Evolutionary conservation across 2,113 vertebrate genomes (phyloP).

Genomic region (Butorides virescens): DNA sequence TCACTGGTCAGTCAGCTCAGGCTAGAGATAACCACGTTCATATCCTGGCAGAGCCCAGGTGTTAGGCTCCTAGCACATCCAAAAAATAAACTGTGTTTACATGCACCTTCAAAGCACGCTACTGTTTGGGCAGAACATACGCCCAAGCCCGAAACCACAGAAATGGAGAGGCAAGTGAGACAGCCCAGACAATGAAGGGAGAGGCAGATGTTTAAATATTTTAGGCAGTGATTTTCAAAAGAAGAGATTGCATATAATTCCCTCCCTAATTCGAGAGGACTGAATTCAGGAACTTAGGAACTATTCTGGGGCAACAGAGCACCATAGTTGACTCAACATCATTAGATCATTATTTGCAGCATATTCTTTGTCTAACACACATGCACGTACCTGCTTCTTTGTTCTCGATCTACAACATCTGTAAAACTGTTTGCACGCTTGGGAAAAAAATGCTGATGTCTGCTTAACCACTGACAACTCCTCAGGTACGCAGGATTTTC

Average conservation of each 20-base stretch:
- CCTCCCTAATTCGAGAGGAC: not conserved
- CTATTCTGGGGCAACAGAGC: not conserved
- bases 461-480: slow-evolving; percentile 18
- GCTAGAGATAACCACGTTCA: not conserved
- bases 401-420: slow-evolving; percentile 38
- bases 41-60: not conserved
- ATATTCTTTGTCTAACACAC: slow-evolving; percentile 22
- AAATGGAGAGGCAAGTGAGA: not conserved
- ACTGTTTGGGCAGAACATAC: slow-evolving; percentile 14
- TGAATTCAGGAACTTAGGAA: not conserved
- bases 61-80: not conserved
- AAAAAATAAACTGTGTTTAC: not conserved
- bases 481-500: not conserved
- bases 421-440: slow-evolving; percentile 22
- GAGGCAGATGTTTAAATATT: slow-evolving; percentile 20
- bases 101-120: not conserved
- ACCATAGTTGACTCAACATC: slow-evolving; percentile 13
- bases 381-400: slow-evolving; percentile 49
- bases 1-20: not conserved
- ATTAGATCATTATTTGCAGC: slow-evolving; percentile 3
- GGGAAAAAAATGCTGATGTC: slow-evolving; percentile 2
- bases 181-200: slow-evolving; percentile 32
- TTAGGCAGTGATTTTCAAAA: slow-evolving; percentile 16
- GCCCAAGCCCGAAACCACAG: slow-evolving; percentile 20
- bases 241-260: not conserved